Conservation (phyloP, 2,888 invertebrate species). For the Philaethria dido region DNA sequence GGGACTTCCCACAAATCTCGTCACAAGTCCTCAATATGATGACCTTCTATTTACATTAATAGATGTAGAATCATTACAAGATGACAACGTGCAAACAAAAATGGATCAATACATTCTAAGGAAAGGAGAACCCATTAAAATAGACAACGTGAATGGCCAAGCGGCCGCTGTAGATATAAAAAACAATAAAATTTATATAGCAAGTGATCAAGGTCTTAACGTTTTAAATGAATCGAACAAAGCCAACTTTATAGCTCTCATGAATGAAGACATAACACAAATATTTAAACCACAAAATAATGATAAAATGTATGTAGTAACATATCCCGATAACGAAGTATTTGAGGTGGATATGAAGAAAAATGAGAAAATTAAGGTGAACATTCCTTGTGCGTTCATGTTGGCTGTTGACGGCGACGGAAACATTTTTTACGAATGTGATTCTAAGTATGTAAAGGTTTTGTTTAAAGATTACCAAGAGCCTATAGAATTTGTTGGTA, state of each 20-base stretch:
- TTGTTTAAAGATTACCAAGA: constrained; percentile 71
- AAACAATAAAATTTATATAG: constrained; percentile 67
- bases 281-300: constrained; percentile 62
- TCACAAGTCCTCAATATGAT: constrained; percentile 59
- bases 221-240: constrained; percentile 62
- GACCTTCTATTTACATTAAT: constrained; percentile 73
- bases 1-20: constrained; percentile 74
- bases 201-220: constrained; percentile 67
- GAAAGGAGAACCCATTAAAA: constrained; percentile 62
- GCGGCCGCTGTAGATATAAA: constrained; percentile 67
- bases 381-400: constrained; percentile 72
- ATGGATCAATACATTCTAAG: constrained; percentile 75
- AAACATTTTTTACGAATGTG: constrained; percentile 75
- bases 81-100: constrained; percentile 72
- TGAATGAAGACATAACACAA: constrained; percentile 75
- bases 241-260: constrained; percentile 63
- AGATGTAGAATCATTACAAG: constrained; percentile 68
- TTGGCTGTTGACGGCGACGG: constrained; percentile 68
- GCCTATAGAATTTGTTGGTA: constrained; percentile 73
- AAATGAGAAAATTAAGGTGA: constrained; percentile 64
- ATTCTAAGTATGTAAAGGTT: constrained; percentile 75
- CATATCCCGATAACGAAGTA: constrained; percentile 72
- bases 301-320: constrained; percentile 65
- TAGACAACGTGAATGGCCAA: constrained; percentile 70
- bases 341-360: constrained; percentile 60